Percentiles rank a stretch among this genome's conserved stretches.
Evolutionary conservation across 1,140 invertebrate genomes (phyloP).

Genomic region (Eufriesea mexicana): DNA sequence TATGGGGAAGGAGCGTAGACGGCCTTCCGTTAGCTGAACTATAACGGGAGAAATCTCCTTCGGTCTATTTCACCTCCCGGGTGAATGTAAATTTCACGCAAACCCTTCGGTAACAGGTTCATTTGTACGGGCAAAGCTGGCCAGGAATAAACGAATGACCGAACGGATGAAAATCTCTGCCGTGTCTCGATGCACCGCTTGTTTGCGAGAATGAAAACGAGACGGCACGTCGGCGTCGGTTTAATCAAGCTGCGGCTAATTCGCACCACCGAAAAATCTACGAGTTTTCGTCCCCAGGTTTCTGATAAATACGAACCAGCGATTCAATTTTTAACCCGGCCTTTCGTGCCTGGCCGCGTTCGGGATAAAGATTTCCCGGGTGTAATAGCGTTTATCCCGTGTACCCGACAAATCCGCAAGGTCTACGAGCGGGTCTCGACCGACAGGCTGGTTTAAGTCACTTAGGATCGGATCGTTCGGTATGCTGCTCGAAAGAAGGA

Average conservation of each 20-base stretch:
- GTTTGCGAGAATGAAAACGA: slow-evolving; percentile 17
- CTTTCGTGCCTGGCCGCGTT: neutral
- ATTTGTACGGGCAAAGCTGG: slow-evolving; percentile 16
- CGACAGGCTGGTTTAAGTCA: neutral
- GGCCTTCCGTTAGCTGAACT: slow-evolving; percentile 11
- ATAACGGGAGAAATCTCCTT: slow-evolving; percentile 9
- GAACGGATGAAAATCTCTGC: slow-evolving; percentile 1
- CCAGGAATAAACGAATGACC: slow-evolving; percentile 13
- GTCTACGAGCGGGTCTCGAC: too few relatives aligned
- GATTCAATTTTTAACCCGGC: neutral
- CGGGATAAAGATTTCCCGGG: too few relatives aligned
- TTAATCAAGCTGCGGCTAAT: slow-evolving; percentile 3
- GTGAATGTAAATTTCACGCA: slow-evolving; percentile 25
- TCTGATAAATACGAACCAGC: neutral
- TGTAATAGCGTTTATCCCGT: neutral
- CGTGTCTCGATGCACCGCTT: neutral
- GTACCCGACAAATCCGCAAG: neutral
- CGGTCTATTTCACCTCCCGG: slow-evolving; percentile 8
- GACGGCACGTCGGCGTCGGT: neutral
- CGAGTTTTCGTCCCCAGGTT: neutral
- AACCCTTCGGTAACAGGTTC: slow-evolving; percentile 29
- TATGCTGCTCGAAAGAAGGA: neutral
- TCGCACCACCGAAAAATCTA: neutral
- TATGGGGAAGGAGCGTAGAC: slow-evolving; percentile 14
- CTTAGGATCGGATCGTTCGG: neutral